Base-by-base conservation (phyloP, 2,797 vertebrate genomes). In the Thaleichthys pacificus region DNA sequence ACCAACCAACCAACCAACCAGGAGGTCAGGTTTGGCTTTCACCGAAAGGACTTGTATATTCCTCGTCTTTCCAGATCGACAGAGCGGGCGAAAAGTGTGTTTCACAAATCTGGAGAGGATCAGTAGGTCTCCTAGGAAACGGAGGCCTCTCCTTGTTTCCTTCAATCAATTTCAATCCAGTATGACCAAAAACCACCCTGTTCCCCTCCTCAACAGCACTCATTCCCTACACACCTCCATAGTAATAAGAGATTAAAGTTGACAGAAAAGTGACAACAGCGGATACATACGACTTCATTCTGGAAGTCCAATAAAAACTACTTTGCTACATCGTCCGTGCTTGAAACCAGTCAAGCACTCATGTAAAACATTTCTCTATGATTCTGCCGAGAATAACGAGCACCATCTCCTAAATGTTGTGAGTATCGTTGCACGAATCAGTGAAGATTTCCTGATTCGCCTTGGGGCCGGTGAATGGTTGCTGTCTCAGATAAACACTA, bases 321-420 rank as follows among this genome's bases (percentile, higher is more conserved):
- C 77, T 86, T 83, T 82, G 85, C 70, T 88, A 87, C 74, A 80
- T 70, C 77, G 84, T 91, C 70, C 38, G 76, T 85, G 93, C 96
- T 97, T 98, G 97, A 99, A 93, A 96, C 97, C 97, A 97, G 97
- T 97, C 96, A 97, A 97, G 96, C 95, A 85, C 87, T 81, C 60
- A 86, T 88, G 88, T 89, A 87, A 88, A 90, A 90, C 76, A 76
- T 84, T 81, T 79, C 80, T 88, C 79, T 88, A 81, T 80, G 81
- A 68, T 87, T 84, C 79, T 57, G 75, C 78, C 72, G 83, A 75
- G 75, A 66, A 80, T 76, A 15, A 42, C 24, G 67, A 90, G 86
- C 42, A 87, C 83, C 85, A 80, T 80, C 80, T 78, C 81, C 68
- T 69, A 72, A 80, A 81, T 75, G 42, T 30, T 19, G 84, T 76